Evolutionary conservation across 2,113 vertebrate species (phyloP).

Genomic region (Trogon surrucura): DNA sequence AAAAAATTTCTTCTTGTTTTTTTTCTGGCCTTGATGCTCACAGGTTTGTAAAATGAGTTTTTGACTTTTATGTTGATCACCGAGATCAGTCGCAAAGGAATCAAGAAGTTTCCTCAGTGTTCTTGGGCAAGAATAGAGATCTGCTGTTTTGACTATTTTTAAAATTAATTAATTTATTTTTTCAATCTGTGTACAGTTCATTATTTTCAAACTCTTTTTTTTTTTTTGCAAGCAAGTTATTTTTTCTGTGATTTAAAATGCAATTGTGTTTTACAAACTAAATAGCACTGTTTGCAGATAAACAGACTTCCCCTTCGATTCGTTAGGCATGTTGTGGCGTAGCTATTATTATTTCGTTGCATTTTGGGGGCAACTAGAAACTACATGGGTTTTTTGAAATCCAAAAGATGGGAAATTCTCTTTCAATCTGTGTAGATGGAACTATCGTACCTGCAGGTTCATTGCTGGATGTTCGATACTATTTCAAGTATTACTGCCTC

Average conservation of each 20-base stretch:
- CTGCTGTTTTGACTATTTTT: neutral
- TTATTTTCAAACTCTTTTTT: neutral
- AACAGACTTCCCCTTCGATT: conserved; percentile 20
- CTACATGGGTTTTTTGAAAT: neutral
- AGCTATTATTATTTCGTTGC: conserved; percentile 8
- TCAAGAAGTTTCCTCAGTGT: neutral
- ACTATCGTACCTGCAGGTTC: neutral
- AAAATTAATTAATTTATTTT: neutral
- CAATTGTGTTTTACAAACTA: neutral
- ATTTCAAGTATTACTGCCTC: neutral
- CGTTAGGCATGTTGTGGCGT: neutral
- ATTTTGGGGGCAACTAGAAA: conserved; percentile 13
- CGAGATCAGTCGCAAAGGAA: neutral
- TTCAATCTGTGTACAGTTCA: neutral
- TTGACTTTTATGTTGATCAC: neutral
- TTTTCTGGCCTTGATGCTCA: neutral
- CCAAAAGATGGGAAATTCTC: neutral
- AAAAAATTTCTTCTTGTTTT: neutral
- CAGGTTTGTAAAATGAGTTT: neutral
- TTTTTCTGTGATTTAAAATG: neutral
- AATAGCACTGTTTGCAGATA: conserved; percentile 11
- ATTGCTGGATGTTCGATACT: neutral
- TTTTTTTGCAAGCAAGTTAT: neutral
- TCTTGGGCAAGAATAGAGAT: neutral
- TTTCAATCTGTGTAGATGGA: neutral